These are phyloP conservation scores for Omphaloscelis lunosa DNA, from an alignment of 2,888 invertebrate genomes.

Conservation along the genomic window DNA sequence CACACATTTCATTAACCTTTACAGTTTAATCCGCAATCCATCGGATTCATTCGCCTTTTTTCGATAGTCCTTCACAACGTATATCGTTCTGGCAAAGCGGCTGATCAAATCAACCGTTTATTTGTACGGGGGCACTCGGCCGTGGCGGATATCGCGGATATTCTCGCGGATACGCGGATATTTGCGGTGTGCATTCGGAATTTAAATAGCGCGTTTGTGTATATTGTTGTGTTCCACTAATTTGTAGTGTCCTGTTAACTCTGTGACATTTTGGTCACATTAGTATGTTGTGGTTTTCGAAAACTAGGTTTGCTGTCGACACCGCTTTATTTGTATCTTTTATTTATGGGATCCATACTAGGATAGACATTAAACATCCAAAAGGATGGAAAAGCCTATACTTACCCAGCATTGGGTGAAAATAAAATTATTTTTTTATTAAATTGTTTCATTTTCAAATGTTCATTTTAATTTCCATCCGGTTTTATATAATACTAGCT, in stretches of 20 bases:
- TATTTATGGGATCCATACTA: background rate
- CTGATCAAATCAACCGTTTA: conserved; percentile 84
- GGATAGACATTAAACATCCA: background rate
- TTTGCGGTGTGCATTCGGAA: conserved; percentile 68
- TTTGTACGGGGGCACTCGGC: conserved; percentile 80
- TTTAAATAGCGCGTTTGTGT: conserved; percentile 66
- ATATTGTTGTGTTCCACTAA: conserved; percentile 64
- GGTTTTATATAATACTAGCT: too few species aligned
- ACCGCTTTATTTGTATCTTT: conserved; percentile 12
- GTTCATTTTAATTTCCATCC: background rate
- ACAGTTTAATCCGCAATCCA: conserved; percentile 70
- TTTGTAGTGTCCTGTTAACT: conserved; percentile 63
- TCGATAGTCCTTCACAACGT: conserved; percentile 67
- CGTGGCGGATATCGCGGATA: conserved; percentile 73
- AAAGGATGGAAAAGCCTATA: background rate
- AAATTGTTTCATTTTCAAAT: background rate
- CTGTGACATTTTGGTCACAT: conserved; percentile 50
- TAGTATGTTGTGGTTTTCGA: conserved; percentile 39
- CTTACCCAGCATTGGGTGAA: background rate
- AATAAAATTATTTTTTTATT: too few species aligned
- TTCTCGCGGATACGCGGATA: conserved; percentile 70
- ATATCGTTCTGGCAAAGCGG: conserved; percentile 72
- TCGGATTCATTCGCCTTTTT: conserved; percentile 73
- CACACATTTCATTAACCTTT: conserved; percentile 77
- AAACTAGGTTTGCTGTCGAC: conserved; percentile 49